Evolutionary conservation across 2,113 vertebrate species (phyloP).

Genomic region (Ceyx cyanopectus): DNA sequence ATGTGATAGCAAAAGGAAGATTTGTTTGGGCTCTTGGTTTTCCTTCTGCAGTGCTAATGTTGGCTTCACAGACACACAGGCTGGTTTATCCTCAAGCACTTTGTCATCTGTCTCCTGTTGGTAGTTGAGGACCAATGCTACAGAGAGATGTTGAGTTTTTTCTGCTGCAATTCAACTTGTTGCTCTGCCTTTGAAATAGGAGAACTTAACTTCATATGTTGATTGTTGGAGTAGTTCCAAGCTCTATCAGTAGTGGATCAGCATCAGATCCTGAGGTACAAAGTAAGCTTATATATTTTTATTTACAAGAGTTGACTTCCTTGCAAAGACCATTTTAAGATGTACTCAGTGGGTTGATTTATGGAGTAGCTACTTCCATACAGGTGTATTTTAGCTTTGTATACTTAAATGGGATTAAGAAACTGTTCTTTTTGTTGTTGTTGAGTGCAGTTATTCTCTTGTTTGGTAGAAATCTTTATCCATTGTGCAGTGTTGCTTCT

Average conservation of each 20-base stretch:
- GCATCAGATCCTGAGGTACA: neutral
- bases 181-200: neutral
- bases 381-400: neutral
- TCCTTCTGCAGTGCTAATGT: neutral
- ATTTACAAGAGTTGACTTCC: neutral
- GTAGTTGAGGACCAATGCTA: neutral
- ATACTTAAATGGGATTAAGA: neutral
- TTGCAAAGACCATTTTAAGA: neutral
- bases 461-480: neutral
- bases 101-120: neutral
- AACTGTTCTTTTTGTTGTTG: neutral
- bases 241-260: neutral
- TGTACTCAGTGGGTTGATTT: neutral
- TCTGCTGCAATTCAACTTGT: neutral
- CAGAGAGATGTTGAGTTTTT: neutral
- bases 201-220: neutral
- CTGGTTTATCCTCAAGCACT: neutral
- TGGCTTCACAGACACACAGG: neutral
- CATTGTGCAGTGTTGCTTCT: neutral
- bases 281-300: neutral
- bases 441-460: neutral
- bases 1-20: neutral
- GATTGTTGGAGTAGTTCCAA: neutral
- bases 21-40: neutral
- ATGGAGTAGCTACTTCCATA: neutral